Evolutionary conservation across 2,797 vertebrate genomes (phyloP).

Genomic region (Phoxinus dragarum): DNA sequence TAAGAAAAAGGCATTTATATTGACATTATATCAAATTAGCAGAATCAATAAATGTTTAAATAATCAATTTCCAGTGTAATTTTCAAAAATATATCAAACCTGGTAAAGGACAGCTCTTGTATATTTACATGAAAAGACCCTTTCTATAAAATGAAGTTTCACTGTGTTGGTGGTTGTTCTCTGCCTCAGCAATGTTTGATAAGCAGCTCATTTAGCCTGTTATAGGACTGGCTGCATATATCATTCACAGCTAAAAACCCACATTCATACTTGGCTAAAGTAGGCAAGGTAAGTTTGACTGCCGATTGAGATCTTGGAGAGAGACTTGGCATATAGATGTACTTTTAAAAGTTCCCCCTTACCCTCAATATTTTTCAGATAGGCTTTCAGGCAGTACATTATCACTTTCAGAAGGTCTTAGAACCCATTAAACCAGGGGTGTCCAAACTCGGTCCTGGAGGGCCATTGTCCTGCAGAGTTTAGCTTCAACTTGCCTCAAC

Average conservation of each 20-base stretch:
- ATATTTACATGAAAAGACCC: too few relatives aligned
- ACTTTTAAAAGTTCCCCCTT: neutral
- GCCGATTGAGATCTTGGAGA: neutral
- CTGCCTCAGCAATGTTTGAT: neutral
- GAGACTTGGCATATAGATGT: neutral
- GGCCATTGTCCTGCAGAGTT: too few relatives aligned
- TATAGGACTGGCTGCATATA: neutral
- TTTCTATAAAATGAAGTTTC: neutral
- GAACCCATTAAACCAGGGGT: too few relatives aligned
- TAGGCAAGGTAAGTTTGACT: neutral
- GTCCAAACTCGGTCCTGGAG: too few relatives aligned
- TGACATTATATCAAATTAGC: neutral
- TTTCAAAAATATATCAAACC: neutral
- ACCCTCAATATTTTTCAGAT: too few relatives aligned
- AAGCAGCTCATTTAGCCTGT: neutral
- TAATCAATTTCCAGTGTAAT: too few relatives aligned
- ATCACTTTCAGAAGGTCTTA: too few relatives aligned
- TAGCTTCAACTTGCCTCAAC: too few relatives aligned
- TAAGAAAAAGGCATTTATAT: neutral
- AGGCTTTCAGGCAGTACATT: too few relatives aligned
- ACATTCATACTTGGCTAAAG: neutral
- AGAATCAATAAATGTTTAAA: neutral
- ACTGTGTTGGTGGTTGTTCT: neutral
- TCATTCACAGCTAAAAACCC: neutral
- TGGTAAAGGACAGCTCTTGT: too few relatives aligned